Base-by-base conservation (phyloP, 2,113 vertebrate species). In the Phyllostomus hastatus region DNA sequence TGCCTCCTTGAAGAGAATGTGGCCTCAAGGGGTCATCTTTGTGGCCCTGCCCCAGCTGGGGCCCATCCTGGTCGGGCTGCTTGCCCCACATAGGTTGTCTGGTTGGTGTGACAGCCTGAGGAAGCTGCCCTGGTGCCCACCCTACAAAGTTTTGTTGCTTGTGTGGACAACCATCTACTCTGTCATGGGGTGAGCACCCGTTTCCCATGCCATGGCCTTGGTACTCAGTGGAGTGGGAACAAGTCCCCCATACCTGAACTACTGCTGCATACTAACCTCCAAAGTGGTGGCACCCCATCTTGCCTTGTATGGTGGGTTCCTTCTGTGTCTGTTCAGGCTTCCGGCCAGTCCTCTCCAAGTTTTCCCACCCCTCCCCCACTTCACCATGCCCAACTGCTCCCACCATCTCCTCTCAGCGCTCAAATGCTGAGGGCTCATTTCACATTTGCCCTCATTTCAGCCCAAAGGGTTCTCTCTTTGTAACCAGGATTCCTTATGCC, bases 141-240 rank as follows among this genome's bases (percentile, higher is more conserved):
- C 99, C 5, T 98, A 99, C 61, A 98, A 95, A 50, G 94, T 98
- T 9, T 98, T 99, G 95, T 94, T 99, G 5, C 52, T 99, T 5
- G 99, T 98, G 41, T 99, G 99, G 99, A 99, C 98, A 0, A 50
- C 98, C 75, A 97, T 99, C 75, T 99, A 99, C 97, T 99, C 99
- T 3, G 97, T 99, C 88, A 99, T 99, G 98, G 99, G 99, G 99
- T 99, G 91, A 99, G 99, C 83, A n/a, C 11, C 59, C 1, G 0
- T 33, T 38, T 83, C 31, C 48, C 88, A 33, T 5, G 41, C 20
- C 9, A 0, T 0, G 26, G n/a, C 46, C 64, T 75, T 5, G 46
- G 22, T 8, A 15, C 28, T 61, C 35, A 7, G 31, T 28, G 10
- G 35, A 46, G 31, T 59, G 31, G 67, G 7, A 90, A n/a, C 31